These are phyloP conservation scores for Lamellibrachia columna DNA, from an alignment of 2,888 invertebrate species.

Conservation along the genomic window DNA sequence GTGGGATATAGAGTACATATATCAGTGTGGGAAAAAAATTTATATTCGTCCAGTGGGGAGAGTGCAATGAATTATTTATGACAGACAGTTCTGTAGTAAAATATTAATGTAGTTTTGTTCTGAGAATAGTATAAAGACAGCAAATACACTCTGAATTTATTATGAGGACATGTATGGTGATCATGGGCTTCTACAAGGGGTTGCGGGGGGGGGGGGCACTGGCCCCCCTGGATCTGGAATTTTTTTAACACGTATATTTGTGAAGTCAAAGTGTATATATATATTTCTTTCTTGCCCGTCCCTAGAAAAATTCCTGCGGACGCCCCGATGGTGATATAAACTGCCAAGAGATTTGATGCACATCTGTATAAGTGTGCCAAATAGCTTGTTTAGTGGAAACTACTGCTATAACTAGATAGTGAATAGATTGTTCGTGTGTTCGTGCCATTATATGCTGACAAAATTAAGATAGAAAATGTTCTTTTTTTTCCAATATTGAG, in stretches of 20 bases:
- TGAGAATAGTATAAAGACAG: background rate
- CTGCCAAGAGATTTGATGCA: background rate
- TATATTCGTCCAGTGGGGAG: background rate
- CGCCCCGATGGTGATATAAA: too few species aligned
- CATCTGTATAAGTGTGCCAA: background rate
- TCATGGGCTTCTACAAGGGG: too few species aligned
- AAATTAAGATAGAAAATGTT: background rate
- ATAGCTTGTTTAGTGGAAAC: background rate
- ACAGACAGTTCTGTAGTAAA: background rate
- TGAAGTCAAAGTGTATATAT: too few species aligned
- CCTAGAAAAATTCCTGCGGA: too few species aligned
- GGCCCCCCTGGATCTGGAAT: too few species aligned
- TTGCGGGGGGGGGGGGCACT: too few species aligned
- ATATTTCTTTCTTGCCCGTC: too few species aligned
- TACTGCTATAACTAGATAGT: background rate
- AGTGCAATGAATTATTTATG: background rate
- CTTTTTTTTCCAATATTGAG: background rate
- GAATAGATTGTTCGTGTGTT: background rate
- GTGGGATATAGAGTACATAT: background rate
- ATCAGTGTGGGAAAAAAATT: background rate
- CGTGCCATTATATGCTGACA: background rate
- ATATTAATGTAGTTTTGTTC: background rate
- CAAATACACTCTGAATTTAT: background rate
- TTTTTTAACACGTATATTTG: too few species aligned
- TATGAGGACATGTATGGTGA: background rate